A percentile compares a stretch with the other conserved stretches of the same genome.
phyloP scores from a whole-genome alignment of 1,140 invertebrate species.

The Bombus cullumanus region DNA sequence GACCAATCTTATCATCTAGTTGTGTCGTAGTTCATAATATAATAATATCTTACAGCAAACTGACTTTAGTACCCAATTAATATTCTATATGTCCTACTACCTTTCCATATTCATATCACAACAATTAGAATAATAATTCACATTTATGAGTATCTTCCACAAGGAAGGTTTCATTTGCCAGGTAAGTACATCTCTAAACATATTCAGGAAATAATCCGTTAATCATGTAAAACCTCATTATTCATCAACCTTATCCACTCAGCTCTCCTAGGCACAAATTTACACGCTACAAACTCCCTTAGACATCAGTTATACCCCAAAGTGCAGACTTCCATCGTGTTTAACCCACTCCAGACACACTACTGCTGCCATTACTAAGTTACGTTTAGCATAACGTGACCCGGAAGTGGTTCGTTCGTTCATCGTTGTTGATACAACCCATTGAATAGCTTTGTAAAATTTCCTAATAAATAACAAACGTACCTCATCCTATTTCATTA shows the following conservation, averaged over 20 bases:
- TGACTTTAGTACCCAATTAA: too few relatives aligned
- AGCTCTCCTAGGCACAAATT: background rate
- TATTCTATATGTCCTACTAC: too few relatives aligned
- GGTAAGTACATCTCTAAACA: background rate
- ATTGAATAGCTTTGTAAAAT: background rate
- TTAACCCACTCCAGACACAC: background rate
- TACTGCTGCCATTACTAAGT: background rate
- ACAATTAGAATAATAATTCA: background rate
- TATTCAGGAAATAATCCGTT: background rate
- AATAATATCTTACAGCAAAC: too few relatives aligned
- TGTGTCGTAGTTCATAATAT: too few relatives aligned
- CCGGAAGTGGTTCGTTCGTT: background rate
- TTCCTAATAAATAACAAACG: too few relatives aligned
- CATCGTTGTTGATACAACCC: background rate
- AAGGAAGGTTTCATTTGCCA: background rate
- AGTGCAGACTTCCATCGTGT: slow-evolving; percentile 11
- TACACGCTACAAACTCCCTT: background rate
- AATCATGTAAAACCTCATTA: background rate
- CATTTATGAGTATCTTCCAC: background rate
- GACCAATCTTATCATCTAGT: too few relatives aligned
- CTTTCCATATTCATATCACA: background rate
- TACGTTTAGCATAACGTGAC: background rate
- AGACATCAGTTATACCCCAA: background rate
- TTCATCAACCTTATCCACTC: background rate
- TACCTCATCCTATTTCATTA: too few relatives aligned